A percentile compares a stretch with the other conserved stretches of the same genome.
These are phyloP conservation scores for Diabrotica virgifera DNA, from an alignment of 1,140 invertebrate genomes.

Conservation along the genomic window DNA sequence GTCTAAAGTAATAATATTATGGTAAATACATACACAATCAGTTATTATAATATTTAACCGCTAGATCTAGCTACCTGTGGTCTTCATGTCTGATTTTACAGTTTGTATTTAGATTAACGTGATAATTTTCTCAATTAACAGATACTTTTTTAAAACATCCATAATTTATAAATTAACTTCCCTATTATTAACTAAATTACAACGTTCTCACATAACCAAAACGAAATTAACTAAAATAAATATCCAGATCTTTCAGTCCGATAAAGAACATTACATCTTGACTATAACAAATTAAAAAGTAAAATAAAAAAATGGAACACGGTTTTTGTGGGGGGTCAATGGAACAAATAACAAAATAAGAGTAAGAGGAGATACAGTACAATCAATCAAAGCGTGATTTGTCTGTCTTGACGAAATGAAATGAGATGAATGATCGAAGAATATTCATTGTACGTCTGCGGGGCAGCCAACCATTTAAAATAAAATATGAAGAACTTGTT, in stretches of 20 bases:
- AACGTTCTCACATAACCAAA: too few relatives aligned
- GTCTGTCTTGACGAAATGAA: conserved; percentile 14
- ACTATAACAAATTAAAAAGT: background rate
- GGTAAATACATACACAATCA: too few relatives aligned
- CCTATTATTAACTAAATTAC: too few relatives aligned
- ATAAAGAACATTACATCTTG: background rate
- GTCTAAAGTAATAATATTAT: too few relatives aligned
- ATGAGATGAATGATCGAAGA: conserved; percentile 9
- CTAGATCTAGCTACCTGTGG: too few relatives aligned
- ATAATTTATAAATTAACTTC: too few relatives aligned
- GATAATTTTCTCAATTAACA: too few relatives aligned
- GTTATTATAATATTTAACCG: too few relatives aligned
- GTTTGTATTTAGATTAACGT: too few relatives aligned
- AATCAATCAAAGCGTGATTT: conserved; percentile 16
- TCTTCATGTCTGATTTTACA: too few relatives aligned
- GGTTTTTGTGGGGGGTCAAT: background rate
- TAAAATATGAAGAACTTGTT: conserved; percentile 1
- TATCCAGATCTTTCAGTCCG: background rate
- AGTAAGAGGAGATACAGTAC: background rate
- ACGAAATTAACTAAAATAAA: background rate
- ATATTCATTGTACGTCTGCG: conserved; percentile 8
- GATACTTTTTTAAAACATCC: too few relatives aligned
- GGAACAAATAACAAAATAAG: conserved; percentile 4
- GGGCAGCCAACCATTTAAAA: background rate
- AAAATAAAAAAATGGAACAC: background rate